A percentile compares a stretch with the other conserved stretches of the same genome.
Conservation (phyloP, 2,113 vertebrate species). For the Laticauda colubrina region DNA sequence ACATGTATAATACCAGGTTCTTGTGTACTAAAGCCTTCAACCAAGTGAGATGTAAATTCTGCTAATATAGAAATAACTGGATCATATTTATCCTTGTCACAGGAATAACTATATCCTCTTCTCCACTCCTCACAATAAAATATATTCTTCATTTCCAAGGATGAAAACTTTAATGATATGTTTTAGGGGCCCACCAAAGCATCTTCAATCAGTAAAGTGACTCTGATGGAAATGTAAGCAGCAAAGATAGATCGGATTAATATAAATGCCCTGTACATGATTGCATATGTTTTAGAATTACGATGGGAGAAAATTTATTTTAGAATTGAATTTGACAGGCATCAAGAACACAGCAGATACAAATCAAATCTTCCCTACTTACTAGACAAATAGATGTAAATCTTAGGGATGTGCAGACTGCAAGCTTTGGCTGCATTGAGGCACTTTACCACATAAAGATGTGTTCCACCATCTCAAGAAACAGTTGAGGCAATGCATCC, state of each 20-base stretch:
- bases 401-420: constrained; percentile 2
- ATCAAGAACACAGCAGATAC: constrained; percentile 43
- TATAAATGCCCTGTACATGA: constrained; percentile 41
- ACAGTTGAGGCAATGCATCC: not conserved
- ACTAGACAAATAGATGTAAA: not conserved
- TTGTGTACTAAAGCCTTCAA: constrained; percentile 21
- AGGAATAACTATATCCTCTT: constrained; percentile 29
- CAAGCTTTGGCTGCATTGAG: not conserved
- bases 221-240: constrained; percentile 45
- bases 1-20: constrained; percentile 15
- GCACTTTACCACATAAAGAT: not conserved
- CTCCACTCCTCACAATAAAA: constrained; percentile 43
- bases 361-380: not conserved
- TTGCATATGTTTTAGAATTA: constrained; percentile 46
- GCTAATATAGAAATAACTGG: constrained; percentile 29
- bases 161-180: not conserved
- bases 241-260: constrained; percentile 50
- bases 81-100: constrained; percentile 38
- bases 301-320: constrained; percentile 41
- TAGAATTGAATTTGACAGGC: constrained; percentile 46
- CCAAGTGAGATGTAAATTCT: constrained; percentile 48
- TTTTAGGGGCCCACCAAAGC: constrained; percentile 42
- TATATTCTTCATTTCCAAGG: constrained; percentile 32
- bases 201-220: constrained; percentile 40
- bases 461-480: not conserved